These are phyloP conservation scores for Phania funesta DNA, from an alignment of 2,888 invertebrate genomes.

Conservation along the genomic window DNA sequence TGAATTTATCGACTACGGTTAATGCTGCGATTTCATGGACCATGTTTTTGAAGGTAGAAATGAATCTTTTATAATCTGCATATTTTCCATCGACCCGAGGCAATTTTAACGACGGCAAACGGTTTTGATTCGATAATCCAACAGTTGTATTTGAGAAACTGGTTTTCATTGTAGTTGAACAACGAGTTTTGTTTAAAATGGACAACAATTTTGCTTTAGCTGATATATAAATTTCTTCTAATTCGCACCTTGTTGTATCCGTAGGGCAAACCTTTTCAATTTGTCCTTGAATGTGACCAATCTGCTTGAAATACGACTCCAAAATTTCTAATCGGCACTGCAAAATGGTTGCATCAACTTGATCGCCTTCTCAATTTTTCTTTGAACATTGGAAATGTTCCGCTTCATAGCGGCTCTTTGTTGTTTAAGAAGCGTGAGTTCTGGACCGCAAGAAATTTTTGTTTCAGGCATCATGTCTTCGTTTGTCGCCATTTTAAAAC, in stretches of 20 bases:
- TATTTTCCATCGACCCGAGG: slow-evolving; percentile 38
- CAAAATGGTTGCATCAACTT: slow-evolving; percentile 42
- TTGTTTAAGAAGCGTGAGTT: slow-evolving; percentile 36
- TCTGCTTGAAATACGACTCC: slow-evolving; percentile 51
- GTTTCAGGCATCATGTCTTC: background rate
- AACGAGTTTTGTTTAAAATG: background rate
- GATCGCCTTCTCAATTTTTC: slow-evolving; percentile 41
- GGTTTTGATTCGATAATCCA: background rate
- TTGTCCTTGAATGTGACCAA: slow-evolving; percentile 46
- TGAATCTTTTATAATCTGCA: slow-evolving; percentile 31
- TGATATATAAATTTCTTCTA: slow-evolving; percentile 31
- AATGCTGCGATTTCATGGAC: slow-evolving; percentile 26
- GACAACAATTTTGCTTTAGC: slow-evolving; percentile 13
- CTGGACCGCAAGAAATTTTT: background rate
- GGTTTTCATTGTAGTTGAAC: background rate
- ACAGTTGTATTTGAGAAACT: background rate
- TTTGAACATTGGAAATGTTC: slow-evolving; percentile 37
- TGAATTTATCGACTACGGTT: slow-evolving; percentile 31
- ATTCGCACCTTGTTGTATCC: slow-evolving; percentile 28
- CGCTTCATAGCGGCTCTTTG: slow-evolving; percentile 31
- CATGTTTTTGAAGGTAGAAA: slow-evolving; percentile 2
- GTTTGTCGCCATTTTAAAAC: background rate
- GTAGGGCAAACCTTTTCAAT: slow-evolving; percentile 25
- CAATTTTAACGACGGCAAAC: slow-evolving; percentile 16
- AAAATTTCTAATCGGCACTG: slow-evolving; percentile 52